Base-by-base conservation (phyloP, 2,888 invertebrate genomes). In the Ormyrus nitidulus region DNA sequence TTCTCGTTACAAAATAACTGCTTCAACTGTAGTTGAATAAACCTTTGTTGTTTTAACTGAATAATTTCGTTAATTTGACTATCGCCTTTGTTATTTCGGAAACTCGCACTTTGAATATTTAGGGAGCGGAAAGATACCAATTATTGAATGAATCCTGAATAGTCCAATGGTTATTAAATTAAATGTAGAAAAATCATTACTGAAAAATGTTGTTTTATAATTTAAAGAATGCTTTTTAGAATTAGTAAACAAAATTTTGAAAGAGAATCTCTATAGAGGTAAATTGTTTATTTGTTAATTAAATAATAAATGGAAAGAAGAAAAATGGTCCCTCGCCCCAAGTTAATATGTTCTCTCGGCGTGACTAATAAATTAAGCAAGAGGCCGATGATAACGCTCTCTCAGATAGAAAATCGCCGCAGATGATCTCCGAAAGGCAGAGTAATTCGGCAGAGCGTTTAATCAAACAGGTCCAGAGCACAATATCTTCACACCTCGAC, bases 381-480 rank as follows among this genome's bases (percentile, higher is more conserved):
- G 34, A 34, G 3, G 3, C 2, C 34, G 34, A 34, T 3, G 34
- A 34, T 34, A 34, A 34, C 34, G 34, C 34, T 34, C 34, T 34
- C 34, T 34, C 34, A 4, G 34, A 34, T 34, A 34, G 34, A 34
- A 69, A 46, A 69, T 56, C 48, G 13, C 56, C 56, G 44, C 19
- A 34, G 66, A 59, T 53, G 44, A 49, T 62, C 56, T 34, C 34
- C 44, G 6, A 6, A 34, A 75, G 46, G 46, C 51, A 34, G 58
- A 56, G 49, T 66, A 54, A 69, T 68, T 76, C 54, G 54, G 11
- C 34, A 6, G 56, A 59, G 59, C 44, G 51, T 69, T 79, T 69
- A 69, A 73, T 73, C 73, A 56, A 74, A 79, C 64, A 79, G 69
- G 51, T 73, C 70, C 73, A 44, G 46, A 0, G n/a, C 19, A 58